A percentile compares a stretch with the other conserved stretches of the same genome.
phyloP scores from a whole-genome alignment of 2,888 invertebrate genomes.

The Peribatodes rhomboidaria region DNA sequence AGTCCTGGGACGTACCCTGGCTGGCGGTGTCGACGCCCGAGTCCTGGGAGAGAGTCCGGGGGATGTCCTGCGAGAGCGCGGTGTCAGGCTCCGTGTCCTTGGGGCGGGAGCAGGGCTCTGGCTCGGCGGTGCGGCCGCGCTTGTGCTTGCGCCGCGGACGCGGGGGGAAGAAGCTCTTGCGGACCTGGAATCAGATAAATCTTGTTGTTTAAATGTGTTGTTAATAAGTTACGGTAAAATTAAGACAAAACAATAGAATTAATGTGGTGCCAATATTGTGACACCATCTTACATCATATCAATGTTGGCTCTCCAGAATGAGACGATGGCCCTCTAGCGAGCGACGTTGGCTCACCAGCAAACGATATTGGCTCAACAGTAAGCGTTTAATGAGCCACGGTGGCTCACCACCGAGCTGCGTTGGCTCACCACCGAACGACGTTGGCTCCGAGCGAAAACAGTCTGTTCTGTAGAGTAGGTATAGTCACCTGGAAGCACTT shows the following conservation, averaged over 20 bases:
- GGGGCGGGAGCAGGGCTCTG: constrained; percentile 72
- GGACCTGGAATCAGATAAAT: constrained; percentile 80
- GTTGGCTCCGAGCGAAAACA: too few relatives aligned
- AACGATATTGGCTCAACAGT: too few relatives aligned
- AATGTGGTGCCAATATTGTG: too few relatives aligned
- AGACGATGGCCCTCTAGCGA: too few relatives aligned
- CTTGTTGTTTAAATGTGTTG: not conserved
- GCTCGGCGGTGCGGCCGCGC: constrained; percentile 83
- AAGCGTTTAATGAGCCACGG: too few relatives aligned
- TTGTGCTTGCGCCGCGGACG: constrained; percentile 84
- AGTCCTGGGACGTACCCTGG: constrained; percentile 52
- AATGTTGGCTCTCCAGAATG: too few relatives aligned
- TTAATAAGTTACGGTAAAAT: not conserved
- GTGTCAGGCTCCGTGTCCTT: constrained; percentile 46
- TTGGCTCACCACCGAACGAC: too few relatives aligned
- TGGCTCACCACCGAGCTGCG: too few relatives aligned
- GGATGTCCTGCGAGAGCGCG: constrained; percentile 29
- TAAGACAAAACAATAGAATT: too few relatives aligned
- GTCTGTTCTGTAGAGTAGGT: too few relatives aligned
- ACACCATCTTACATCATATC: too few relatives aligned
- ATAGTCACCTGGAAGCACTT: constrained; percentile 89
- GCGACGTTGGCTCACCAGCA: too few relatives aligned
- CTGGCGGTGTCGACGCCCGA: constrained; percentile 70
- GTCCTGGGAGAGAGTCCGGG: constrained; percentile 67
- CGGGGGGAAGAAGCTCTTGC: constrained; percentile 90